phyloP scores from a whole-genome alignment of 2,888 invertebrate genomes.

The Cheiracanthium punctorium region DNA sequence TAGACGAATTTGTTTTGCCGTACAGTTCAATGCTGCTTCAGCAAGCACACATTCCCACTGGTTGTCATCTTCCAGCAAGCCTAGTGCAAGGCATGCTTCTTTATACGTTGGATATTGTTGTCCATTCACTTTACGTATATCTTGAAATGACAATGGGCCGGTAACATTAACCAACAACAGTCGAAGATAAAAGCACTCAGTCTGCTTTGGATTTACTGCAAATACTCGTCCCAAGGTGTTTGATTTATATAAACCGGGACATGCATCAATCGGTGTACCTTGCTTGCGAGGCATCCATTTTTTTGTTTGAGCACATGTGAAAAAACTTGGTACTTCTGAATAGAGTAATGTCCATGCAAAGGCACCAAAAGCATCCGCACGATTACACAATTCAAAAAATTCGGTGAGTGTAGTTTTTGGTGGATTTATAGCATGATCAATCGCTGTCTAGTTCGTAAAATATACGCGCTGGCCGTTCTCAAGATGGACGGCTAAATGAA shows the following conservation, averaged over 20 bases:
- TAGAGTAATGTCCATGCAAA: too few species aligned
- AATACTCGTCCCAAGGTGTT: too few species aligned
- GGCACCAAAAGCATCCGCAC: too few species aligned
- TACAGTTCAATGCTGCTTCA: constrained; percentile 37
- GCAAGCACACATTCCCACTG: constrained; percentile 37
- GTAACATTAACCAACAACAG: constrained; percentile 17
- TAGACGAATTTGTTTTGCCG: constrained; percentile 35
- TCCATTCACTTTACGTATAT: constrained; percentile 12
- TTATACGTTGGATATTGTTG: constrained; percentile 25
- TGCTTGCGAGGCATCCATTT: too few species aligned
- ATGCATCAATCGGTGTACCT: too few species aligned
- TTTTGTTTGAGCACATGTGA: too few species aligned
- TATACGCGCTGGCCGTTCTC: constrained; percentile 8
- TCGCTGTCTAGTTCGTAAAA: too few species aligned
- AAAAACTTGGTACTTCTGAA: too few species aligned
- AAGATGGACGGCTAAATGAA: constrained; percentile 38
- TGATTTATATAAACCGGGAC: too few species aligned
- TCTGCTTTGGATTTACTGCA: not conserved
- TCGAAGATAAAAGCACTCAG: constrained; percentile 23
- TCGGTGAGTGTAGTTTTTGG: too few species aligned
- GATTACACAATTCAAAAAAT: too few species aligned
- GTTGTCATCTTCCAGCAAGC: constrained; percentile 45
- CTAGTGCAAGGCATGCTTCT: constrained; percentile 40
- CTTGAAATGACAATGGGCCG: constrained; percentile 19
- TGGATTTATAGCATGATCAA: too few species aligned